Conservation (phyloP, 2,797 vertebrate genomes). For the Sarcophilus harrisii region DNA sequence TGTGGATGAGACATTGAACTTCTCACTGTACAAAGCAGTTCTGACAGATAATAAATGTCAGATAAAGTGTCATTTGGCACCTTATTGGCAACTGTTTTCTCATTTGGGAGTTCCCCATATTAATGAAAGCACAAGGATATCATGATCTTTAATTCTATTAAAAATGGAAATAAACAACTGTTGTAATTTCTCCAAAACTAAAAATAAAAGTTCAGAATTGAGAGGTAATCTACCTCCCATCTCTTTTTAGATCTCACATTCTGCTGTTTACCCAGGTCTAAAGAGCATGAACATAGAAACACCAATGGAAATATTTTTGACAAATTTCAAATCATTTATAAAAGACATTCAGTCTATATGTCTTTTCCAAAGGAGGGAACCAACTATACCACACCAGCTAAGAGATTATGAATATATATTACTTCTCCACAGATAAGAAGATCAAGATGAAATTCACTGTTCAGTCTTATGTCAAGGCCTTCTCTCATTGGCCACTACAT, state of each 20-base stretch:
- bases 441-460: neutral
- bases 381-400: neutral
- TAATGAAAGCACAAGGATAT: neutral
- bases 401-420: neutral
- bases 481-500: neutral
- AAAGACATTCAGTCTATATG: neutral
- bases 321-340: neutral
- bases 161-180: neutral
- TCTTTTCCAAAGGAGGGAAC: neutral
- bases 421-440: neutral
- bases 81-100: neutral
- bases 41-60: neutral
- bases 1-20: neutral
- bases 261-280: slow-evolving; percentile 1
- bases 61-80: neutral
- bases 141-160: neutral
- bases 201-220: neutral
- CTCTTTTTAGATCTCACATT: neutral
- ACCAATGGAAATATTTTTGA: neutral
- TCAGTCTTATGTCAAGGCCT: neutral
- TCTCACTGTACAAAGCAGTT: neutral
- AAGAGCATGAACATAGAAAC: neutral
- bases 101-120: neutral
- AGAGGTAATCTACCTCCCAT: neutral
- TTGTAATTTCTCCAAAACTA: neutral